Evolutionary conservation across 2,888 invertebrate species (phyloP), one percentile per base, ranked within the genome.

Genomic region (Crepidodera aurea): DNA sequence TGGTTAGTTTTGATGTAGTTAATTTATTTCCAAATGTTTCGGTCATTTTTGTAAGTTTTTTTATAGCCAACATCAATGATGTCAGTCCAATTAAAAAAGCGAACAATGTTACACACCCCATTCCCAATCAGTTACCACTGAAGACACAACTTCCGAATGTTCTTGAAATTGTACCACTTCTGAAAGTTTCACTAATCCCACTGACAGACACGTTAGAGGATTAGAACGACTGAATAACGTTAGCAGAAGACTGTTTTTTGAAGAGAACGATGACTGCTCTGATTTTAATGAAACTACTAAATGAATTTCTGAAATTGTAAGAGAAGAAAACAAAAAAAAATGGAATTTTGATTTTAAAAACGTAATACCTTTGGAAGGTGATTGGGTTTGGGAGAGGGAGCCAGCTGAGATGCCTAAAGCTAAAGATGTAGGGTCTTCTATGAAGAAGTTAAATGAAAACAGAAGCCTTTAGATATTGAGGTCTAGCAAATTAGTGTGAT

Each of bases 311-410:
- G 13, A 34, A 2, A 12, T 6, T 10, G 25, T 10, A 10, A 27
- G 25, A 3, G 34, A 25, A 4, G 34, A 15, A 13, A 29, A 39
- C 18, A 51, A 16, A 10, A 22, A 76, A 12, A 82, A 81, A 64
- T 87, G 84, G 83, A 86, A 86, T 69, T 87, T 86, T 48, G 86
- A 87, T 74, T 84, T 86, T 55, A 78, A 77, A 60, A 83, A 83
- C 1, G 87, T 85, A 62, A 70, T 76, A 34, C 83, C 83, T 0
- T 66, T 82, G 34, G 75, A 79, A 0, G 87, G 86, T 0, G 75
- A 74, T 4, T 85, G 82, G 69, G 77, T 82, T 58, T 87, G 87
- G 87, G 79, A 69, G 51, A 78, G 72, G 65, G 68, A 79, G 2
- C 60, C 65, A 4, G 50, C 34, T 3, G 58, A 55, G 37, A n/a